Percentiles rank a stretch among this genome's conserved stretches.
These are phyloP conservation scores for Diarsia mendica DNA, from an alignment of 2,888 invertebrate genomes.

Conservation along the genomic window DNA sequence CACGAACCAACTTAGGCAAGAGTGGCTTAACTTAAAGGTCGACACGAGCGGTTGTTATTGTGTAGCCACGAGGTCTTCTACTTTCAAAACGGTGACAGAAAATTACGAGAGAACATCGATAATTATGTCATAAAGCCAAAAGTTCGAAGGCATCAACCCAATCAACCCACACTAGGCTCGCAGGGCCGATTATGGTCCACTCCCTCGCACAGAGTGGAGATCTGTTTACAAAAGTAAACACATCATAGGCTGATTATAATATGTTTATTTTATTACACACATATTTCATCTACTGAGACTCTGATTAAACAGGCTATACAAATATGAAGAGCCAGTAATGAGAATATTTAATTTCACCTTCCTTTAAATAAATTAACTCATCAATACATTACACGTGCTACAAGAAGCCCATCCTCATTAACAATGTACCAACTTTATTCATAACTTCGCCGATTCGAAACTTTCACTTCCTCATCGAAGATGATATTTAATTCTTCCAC, in stretches of 20 bases:
- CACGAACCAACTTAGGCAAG: background rate
- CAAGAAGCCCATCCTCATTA: constrained; percentile 8
- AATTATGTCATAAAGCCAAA: no score
- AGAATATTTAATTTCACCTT: background rate
- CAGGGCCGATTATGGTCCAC: no score
- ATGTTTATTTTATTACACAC: background rate
- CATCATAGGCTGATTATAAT: no score
- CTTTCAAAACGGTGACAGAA: no score
- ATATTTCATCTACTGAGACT: background rate
- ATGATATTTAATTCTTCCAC: constrained; percentile 51
- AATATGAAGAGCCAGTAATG: background rate
- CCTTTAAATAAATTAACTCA: background rate
- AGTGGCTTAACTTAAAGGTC: background rate
- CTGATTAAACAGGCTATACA: background rate
- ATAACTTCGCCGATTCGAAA: constrained; percentile 18
- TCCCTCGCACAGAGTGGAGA: no score
- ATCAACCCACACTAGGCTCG: no score
- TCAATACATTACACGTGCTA: background rate
- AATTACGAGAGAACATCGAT: no score
- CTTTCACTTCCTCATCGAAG: constrained; percentile 32
- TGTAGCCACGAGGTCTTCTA: no score
- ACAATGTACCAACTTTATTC: constrained; percentile 22
- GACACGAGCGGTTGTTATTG: no score
- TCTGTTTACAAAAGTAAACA: no score
- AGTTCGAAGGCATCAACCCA: no score